Percentiles rank a stretch among this genome's conserved stretches.
Conservation (phyloP, 2,888 invertebrate genomes). For the Tineola bisselliella region DNA sequence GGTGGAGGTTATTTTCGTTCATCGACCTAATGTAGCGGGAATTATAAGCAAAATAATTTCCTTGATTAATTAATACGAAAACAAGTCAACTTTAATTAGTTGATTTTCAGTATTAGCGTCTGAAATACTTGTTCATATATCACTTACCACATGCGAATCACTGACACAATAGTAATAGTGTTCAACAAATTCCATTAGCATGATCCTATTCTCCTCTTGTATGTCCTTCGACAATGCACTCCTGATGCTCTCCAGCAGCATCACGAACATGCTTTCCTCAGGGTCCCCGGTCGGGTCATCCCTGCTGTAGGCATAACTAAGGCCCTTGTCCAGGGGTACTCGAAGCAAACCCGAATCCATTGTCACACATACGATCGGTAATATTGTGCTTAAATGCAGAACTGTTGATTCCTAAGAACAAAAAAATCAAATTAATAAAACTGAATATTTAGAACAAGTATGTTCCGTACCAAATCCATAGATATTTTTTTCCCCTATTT, state of each 20-base stretch:
- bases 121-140: too few relatives aligned
- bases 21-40: too few relatives aligned
- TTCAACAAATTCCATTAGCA: constrained; percentile 59
- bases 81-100: too few relatives aligned
- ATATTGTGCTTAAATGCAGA: constrained; percentile 44
- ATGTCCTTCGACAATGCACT: constrained; percentile 44
- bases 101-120: too few relatives aligned
- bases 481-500: too few relatives aligned
- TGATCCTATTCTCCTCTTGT: constrained; percentile 69
- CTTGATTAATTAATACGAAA: too few relatives aligned
- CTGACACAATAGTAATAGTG: constrained; percentile 46
- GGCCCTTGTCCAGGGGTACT: constrained; percentile 59
- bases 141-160: constrained; percentile 54
- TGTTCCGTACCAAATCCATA: too few relatives aligned
- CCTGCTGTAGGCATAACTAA: constrained; percentile 42
- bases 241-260: constrained; percentile 37
- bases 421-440: constrained; percentile 18
- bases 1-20: too few relatives aligned
- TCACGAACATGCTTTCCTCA: constrained; percentile 29
- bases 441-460: too few relatives aligned
- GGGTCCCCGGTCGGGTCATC: constrained; percentile 21
- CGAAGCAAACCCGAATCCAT: constrained; percentile 67
- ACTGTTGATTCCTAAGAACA: constrained; percentile 54
- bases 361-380: constrained; percentile 65
- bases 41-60: too few relatives aligned